Percentiles rank a stretch among this genome's conserved stretches.
Conservation (phyloP, 2,113 vertebrate species). For the Lasiurus cinereus region DNA sequence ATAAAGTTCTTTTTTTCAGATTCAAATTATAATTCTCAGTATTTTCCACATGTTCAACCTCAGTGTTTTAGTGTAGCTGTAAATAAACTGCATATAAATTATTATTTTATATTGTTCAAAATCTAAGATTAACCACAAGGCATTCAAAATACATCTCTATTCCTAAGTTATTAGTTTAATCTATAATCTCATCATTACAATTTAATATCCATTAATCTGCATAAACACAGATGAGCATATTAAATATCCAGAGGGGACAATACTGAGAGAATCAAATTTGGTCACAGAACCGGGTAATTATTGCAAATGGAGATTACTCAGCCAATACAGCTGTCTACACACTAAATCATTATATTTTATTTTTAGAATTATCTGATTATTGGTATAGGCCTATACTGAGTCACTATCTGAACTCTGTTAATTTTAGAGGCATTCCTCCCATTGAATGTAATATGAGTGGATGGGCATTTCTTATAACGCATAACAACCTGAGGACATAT, state of each 20-base stretch:
- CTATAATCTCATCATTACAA: constrained; percentile 50
- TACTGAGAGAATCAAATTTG: constrained; percentile 63
- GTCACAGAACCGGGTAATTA: constrained; percentile 35
- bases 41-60: background rate
- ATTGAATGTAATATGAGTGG: background rate
- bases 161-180: constrained; percentile 35
- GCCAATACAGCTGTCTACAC: constrained; percentile 46
- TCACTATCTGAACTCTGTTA: constrained; percentile 46
- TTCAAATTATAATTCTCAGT: constrained; percentile 40
- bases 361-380: constrained; percentile 62
- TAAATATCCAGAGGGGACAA: constrained; percentile 42
- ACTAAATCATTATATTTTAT: constrained; percentile 54
- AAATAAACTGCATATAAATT: constrained; percentile 40
- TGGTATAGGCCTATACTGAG: constrained; percentile 16
- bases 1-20: constrained; percentile 43
- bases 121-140: constrained; percentile 38
- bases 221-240: constrained; percentile 54
- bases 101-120: constrained; percentile 65
- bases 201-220: constrained; percentile 67
- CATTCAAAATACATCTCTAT: constrained; percentile 55
- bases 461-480: background rate
- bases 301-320: constrained; percentile 59
- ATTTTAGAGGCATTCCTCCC: constrained; percentile 58
- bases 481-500: background rate
- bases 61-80: constrained; percentile 9